Evolutionary conservation across 1,140 invertebrate genomes (phyloP).

Genomic region (Drosophila nasuta): DNA sequence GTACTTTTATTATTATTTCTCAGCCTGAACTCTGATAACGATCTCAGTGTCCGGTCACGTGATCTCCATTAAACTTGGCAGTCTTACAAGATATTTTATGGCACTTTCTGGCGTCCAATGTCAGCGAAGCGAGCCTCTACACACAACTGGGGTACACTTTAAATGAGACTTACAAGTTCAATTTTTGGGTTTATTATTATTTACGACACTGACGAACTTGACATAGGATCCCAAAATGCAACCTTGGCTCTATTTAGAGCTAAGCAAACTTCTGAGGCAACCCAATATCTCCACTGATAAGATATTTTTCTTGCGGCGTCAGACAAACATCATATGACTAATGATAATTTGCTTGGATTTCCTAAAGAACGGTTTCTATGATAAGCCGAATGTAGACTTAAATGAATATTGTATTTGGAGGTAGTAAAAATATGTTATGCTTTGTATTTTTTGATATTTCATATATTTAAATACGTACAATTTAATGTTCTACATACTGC

Average conservation of each 20-base stretch:
- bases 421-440: too few relatives aligned
- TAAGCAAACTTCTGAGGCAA: neutral
- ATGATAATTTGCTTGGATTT: conserved; percentile 4
- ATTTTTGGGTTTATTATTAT: conserved; percentile 15
- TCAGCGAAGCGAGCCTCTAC: conserved; percentile 12
- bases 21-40: conserved; percentile 25
- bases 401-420: too few relatives aligned
- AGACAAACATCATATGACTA: conserved; percentile 38
- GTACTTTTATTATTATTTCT: conserved; percentile 8
- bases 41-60: conserved; percentile 23
- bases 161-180: conserved; percentile 27
- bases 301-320: conserved; percentile 8
- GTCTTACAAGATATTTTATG: conserved; percentile 29
- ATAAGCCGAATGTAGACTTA: neutral
- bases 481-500: too few relatives aligned
- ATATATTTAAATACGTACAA: too few relatives aligned
- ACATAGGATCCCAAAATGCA: conserved; percentile 13
- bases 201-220: conserved; percentile 24
- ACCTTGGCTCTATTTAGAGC: conserved; percentile 11
- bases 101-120: conserved; percentile 21
- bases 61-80: conserved; percentile 43
- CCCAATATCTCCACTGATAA: conserved; percentile 21
- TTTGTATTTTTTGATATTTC: too few relatives aligned
- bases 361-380: neutral
- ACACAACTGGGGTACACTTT: conserved; percentile 17